Evolutionary conservation across 2,888 invertebrate genomes (phyloP).

Genomic region (Hirudinaria manillensis): DNA sequence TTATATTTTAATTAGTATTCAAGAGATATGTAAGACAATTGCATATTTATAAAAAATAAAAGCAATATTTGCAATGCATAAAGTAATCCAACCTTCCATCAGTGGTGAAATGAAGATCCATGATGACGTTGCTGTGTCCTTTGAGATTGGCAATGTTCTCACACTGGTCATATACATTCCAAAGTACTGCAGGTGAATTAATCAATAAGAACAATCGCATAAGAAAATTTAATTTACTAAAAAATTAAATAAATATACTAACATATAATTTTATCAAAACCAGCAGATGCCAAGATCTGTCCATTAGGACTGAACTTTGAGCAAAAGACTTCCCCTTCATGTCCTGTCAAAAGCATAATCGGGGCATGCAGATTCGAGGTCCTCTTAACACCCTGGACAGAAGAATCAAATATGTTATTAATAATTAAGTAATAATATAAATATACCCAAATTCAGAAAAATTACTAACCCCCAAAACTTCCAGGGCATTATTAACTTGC

Average conservation of each 20-base stretch:
- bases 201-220: neutral
- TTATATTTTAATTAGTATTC: too few relatives aligned
- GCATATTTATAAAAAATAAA: neutral
- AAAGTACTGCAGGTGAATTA: constrained; percentile 61
- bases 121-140: constrained; percentile 89
- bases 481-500: constrained; percentile 23
- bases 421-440: neutral
- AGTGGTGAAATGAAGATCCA: constrained; percentile 68
- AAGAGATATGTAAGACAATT: neutral
- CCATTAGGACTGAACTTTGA: constrained; percentile 94
- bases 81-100: constrained; percentile 48
- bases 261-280: constrained; percentile 92
- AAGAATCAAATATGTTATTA: neutral
- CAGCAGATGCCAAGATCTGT: constrained; percentile 83
- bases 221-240: neutral
- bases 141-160: constrained; percentile 86
- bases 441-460: neutral
- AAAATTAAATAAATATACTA: constrained; percentile 55
- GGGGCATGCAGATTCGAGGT: constrained; percentile 84
- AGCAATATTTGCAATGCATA: neutral
- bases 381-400: constrained; percentile 51
- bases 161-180: constrained; percentile 96
- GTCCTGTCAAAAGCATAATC: constrained; percentile 91
- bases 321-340: constrained; percentile 90
- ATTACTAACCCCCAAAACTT: constrained; percentile 25